Base-by-base conservation (phyloP, 2,888 invertebrate species). In the Argynnis bischoffii region DNA sequence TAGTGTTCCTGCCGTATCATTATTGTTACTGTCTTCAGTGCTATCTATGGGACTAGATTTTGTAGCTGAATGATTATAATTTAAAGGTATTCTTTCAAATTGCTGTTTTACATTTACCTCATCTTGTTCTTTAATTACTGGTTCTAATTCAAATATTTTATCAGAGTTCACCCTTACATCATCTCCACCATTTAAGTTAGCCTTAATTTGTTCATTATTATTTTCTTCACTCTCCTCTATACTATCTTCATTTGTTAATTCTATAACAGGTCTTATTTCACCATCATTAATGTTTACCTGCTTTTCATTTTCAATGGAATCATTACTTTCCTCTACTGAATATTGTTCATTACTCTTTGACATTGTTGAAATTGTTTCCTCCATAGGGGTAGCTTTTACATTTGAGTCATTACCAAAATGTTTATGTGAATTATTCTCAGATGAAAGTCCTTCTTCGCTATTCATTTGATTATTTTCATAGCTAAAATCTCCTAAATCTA, bases 61-160 rank as follows among this genome's bases (percentile, higher is more conserved):
- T 63, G 79, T 64, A 70, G 76, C 76, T 51, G 65, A 81, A 68
- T 90, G 90, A 68, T 89, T 90, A 71, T 93, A 92, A 80, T 90
- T 80, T 63, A 87, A 76, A 6, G 93, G 93, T 69, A 92, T 89
- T 76, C 90, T 84, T 83, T 93, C 92, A 79, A 93, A 90, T 72
- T 91, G 83, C 78, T 92, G 84, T 78, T 92, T 92, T 1, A 90
- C 80, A 71, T 92, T 82, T 66, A 66, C 79, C 67, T 78, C 79
- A 65, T 79, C 80, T 26, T 26, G 26, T 26, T 26, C 26, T 63
- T 71, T 75, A 26, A 73, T 68, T 11, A 59, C 59, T 51, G 53
- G 26, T 18, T 51, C 54, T 48, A 51, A 63, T 63, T 69, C 53
- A 8, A 53, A 41, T 50, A 47, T 46, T 16, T 51, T 53, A 21